These are phyloP conservation scores for Paraescarpia echinospica DNA, from an alignment of 1,140 invertebrate species.

Conservation along the genomic window DNA sequence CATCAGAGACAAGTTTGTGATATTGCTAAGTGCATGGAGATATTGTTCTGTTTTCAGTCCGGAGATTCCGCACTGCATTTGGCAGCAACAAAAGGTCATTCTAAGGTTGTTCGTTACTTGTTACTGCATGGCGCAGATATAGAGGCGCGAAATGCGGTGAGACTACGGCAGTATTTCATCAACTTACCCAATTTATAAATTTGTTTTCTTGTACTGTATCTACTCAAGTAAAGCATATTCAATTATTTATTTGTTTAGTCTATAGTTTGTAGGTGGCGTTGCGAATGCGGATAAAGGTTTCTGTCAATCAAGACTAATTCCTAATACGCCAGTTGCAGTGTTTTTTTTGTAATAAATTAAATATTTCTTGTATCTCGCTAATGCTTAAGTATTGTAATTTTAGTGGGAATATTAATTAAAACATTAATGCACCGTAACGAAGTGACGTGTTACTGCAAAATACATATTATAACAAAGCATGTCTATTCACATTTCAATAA, in stretches of 20 bases:
- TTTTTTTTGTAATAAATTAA: background rate
- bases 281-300: background rate
- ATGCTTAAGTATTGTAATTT: background rate
- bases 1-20: background rate
- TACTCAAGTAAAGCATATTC: background rate
- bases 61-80: background rate
- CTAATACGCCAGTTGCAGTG: background rate
- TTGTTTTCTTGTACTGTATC: background rate
- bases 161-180: background rate
- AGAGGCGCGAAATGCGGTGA: conserved; percentile 17
- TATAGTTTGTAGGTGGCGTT: background rate
- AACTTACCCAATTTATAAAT: background rate
- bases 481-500: background rate
- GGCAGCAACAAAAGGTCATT: background rate
- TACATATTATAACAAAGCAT: background rate
- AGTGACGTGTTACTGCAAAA: too few species aligned
- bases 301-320: background rate
- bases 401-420: background rate
- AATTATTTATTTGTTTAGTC: background rate
- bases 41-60: background rate
- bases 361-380: background rate
- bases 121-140: conserved; percentile 19
- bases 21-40: background rate
- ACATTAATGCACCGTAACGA: background rate
- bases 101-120: conserved; percentile 12